Conservation (phyloP, 2,113 vertebrate species). For the Heloderma charlesbogerti region DNA sequence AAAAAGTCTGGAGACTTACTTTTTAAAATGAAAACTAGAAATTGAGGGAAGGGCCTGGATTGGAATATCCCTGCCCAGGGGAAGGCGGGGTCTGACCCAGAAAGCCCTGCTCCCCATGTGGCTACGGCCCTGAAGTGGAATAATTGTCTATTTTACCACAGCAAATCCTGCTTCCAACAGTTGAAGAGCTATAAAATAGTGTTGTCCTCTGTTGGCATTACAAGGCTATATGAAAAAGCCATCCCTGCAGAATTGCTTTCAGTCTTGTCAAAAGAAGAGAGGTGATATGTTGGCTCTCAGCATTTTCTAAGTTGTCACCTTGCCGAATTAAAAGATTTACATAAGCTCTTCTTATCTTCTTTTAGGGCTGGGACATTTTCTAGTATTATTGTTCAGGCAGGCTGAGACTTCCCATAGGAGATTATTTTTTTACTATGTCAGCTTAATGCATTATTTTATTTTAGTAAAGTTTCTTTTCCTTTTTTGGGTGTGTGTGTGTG, state of each 20-base stretch:
- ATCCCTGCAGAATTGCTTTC: slow-evolving; percentile 12
- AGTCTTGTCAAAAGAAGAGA: slow-evolving; percentile 14
- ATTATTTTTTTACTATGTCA: slow-evolving; percentile 25
- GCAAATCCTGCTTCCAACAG: background rate
- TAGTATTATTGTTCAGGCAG: slow-evolving; percentile 47
- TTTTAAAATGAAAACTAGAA: background rate
- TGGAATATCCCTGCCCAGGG: background rate
- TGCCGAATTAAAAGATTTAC: slow-evolving; percentile 40
- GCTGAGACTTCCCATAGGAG: slow-evolving; percentile 46
- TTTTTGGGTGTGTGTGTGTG: background rate
- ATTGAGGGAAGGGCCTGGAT: background rate
- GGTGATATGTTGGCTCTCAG: background rate
- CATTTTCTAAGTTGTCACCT: slow-evolving; percentile 42
- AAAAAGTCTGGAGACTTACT: background rate
- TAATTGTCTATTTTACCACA: background rate
- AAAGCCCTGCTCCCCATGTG: background rate
- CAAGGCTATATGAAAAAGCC: background rate
- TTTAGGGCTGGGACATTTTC: slow-evolving; percentile 35
- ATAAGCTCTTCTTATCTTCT: slow-evolving; percentile 45
- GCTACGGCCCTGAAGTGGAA: background rate
- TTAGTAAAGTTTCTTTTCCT: slow-evolving; percentile 4
- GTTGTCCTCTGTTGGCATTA: slow-evolving; percentile 10
- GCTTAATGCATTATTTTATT: slow-evolving; percentile 35
- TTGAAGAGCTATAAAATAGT: slow-evolving; percentile 3
- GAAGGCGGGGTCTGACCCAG: background rate